Conservation (phyloP, 2,797 vertebrate species). For the Eulemur albifrons region DNA sequence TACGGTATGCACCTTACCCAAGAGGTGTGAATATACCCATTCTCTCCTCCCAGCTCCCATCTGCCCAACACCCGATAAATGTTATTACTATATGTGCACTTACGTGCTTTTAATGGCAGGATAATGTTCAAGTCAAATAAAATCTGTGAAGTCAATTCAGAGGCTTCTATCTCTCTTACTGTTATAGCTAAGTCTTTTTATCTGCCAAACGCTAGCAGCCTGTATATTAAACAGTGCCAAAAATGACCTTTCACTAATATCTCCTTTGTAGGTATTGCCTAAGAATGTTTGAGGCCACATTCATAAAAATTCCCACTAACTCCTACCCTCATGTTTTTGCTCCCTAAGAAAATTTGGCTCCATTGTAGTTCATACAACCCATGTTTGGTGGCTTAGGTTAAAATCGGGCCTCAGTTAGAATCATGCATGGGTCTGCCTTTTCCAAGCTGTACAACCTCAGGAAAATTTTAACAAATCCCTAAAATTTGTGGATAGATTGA, state of each 20-base stretch:
- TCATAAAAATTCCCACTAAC: not conserved
- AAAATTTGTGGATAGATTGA: not conserved
- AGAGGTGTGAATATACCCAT: too few species aligned
- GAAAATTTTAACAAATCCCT: not conserved
- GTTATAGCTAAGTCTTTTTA: not conserved
- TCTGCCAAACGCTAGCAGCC: not conserved
- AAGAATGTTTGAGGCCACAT: not conserved
- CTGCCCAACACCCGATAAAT: too few species aligned
- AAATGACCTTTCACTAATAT: not conserved
- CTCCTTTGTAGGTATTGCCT: not conserved
- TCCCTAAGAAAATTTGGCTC: not conserved
- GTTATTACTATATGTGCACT: too few species aligned
- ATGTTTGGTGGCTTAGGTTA: not conserved
- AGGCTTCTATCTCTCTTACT: not conserved
- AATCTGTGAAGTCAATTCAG: not conserved
- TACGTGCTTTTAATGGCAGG: not conserved
- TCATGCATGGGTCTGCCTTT: not conserved
- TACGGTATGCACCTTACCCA: accelerated
- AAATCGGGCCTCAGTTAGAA: not conserved
- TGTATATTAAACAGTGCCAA: not conserved
- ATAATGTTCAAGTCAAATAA: not conserved
- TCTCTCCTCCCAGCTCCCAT: too few species aligned
- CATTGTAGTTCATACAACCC: not conserved
- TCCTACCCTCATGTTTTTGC: not conserved
- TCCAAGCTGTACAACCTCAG: not conserved